Evolutionary conservation across 2,113 vertebrate genomes (phyloP), one percentile per base, ranked within the genome.

Genomic region (Pomatorhinus ruficollis): DNA sequence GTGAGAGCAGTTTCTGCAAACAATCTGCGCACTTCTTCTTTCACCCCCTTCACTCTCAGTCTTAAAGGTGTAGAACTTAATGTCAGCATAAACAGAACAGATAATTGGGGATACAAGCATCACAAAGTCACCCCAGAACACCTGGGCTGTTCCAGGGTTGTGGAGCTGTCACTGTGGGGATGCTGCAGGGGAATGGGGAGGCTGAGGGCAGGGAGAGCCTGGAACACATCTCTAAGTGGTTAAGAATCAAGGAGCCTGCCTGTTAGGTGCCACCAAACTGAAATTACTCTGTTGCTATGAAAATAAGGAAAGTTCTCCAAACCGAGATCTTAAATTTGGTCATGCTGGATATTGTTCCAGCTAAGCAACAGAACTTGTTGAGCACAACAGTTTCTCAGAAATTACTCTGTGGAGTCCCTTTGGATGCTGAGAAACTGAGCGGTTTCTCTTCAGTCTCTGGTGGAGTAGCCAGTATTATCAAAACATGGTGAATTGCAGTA

Each of bases 131-230:
- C 14, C 33, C 56, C 33, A 24, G 56, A 9, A 57, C 56, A 15
- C n/a, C n/a, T 25, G 45, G 31, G 15, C 60, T 9, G 15, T 21
- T 39, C 28, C 0, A 0, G 8, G 14, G 35, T 15, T 0, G 0
- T 0, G 1, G 42, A 20, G 10, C 42, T 22, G 35, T 20, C 1
- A 0, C n/a, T 8, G 5, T 0, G 0, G 14, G 18, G 23, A 75
- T 24, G 15, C 61, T 56, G 35, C 20, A 31, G 56, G 10, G 19
- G 2, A 33, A 4, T 1, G 12, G 10, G 33, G 16, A n/a, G 37
- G 20, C 1, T 2, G 54, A 52, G 53, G n/a, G 10, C 22, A 75
- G 31, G 57, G 27, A 47, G n/a, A 90, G 11, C 24, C 31, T 37
- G 19, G 30, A 65, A 49, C 30, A 20, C 28, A 15, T 24, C 49